Evolutionary conservation across 2,113 vertebrate genomes (phyloP), one percentile per base, ranked within the genome.

Genomic region (Tapirus terrestris): DNA sequence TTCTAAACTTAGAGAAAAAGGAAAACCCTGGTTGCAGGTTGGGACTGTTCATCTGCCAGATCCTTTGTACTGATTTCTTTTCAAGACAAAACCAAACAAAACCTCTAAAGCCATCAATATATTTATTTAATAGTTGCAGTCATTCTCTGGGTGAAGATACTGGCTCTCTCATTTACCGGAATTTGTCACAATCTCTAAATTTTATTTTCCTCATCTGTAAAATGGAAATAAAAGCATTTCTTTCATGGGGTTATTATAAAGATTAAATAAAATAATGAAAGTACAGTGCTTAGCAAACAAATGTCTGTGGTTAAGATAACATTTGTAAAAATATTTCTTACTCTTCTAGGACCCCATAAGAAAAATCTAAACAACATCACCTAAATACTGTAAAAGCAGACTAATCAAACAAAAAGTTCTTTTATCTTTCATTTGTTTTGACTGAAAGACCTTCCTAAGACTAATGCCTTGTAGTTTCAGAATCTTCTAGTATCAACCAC

Each of bases 121-220:
- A 72, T 53, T 93, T 68, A 87, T 65, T 93, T 95, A 33, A 83
- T 8, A 89, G 83, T 21, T 97, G n/a, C 25, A 93, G 53, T 67
- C 18, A 94, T 23, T 72, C 67, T 76, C 65, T 90, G 61, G 36
- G 33, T 45, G 2, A 96, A 92, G 87, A 91, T 87, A 76, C 39
- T 92, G 27, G 29, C 8, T 77, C 53, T 83, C 85, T 89, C 29
- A 88, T 51, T 83, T 85, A 65, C 18, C 12, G 61, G 53, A 96
- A 89, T 70, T 79, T 89, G 53, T 53, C 77, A 93, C 17, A 67
- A 89, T 91, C 79, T 79, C 51, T 96, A 72, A 10, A 80, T 70
- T 87, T 91, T 76, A 96, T 76, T 95, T 93, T 93, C 53, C 61
- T 89, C 61, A 94, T 31, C 60, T 94, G 33, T 95, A 85, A 93